phyloP scores from a whole-genome alignment of 1,140 invertebrate genomes.

The Drosophila prosaltans region DNA sequence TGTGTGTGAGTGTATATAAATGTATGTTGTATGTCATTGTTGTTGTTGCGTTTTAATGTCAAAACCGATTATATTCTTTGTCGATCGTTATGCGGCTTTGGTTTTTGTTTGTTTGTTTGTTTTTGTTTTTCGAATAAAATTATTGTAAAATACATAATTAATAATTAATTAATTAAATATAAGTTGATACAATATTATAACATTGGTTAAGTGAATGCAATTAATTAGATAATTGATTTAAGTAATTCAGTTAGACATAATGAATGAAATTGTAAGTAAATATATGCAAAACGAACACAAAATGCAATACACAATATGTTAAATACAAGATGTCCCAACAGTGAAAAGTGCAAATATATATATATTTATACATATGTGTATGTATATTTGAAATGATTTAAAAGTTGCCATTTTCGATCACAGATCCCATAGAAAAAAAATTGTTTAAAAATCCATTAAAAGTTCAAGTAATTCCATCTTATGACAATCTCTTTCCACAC shows the following conservation, averaged over 20 bases:
- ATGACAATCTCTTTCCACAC: no score
- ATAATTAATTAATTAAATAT: constrained; percentile 41
- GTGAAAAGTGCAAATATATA: no score
- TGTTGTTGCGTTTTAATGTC: constrained; percentile 39
- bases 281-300: constrained; percentile 66
- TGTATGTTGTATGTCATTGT: constrained; percentile 29
- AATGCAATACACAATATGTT: constrained; percentile 45
- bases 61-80: constrained; percentile 21
- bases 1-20: constrained; percentile 27
- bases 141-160: constrained; percentile 52
- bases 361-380: no score
- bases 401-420: no score
- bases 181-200: constrained; percentile 28
- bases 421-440: no score
- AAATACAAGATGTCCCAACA: not conserved
- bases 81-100: constrained; percentile 48
- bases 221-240: constrained; percentile 42
- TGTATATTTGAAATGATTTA: no score
- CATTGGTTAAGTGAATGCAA: constrained; percentile 47
- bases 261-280: constrained; percentile 35
- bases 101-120: constrained; percentile 11
- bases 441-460: no score
- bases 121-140: constrained; percentile 54
- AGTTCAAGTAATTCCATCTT: no score
- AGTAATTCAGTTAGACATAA: constrained; percentile 40